A percentile compares a stretch with the other conserved stretches of the same genome.
Conservation (phyloP, 2,113 vertebrate species). For the Spilogale gracilis region DNA sequence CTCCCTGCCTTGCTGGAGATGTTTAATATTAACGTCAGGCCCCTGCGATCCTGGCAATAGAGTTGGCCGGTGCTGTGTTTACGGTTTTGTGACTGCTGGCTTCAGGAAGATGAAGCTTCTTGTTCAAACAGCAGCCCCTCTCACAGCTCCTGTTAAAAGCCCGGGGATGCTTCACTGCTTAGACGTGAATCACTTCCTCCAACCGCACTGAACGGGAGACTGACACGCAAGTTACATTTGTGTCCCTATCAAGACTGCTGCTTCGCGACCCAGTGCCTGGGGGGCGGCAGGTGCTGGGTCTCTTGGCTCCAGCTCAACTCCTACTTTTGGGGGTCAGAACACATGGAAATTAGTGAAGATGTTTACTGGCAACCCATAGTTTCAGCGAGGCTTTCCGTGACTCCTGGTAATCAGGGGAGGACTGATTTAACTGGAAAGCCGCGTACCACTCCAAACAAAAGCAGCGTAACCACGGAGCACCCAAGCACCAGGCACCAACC, state of each 20-base stretch:
- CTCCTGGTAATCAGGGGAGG: background rate
- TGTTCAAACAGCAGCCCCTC: slow-evolving; percentile 66
- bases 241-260: slow-evolving; percentile 31
- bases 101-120: slow-evolving; percentile 68
- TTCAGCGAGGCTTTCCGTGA: background rate
- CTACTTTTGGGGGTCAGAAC: background rate
- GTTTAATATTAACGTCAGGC: slow-evolving; percentile 85
- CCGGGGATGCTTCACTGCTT: background rate
- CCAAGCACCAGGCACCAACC: background rate
- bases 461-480: background rate
- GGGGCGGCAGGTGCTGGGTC: background rate
- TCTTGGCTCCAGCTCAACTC: background rate
- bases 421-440: background rate
- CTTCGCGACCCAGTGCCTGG: background rate
- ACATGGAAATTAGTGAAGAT: background rate
- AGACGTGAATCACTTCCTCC: slow-evolving; percentile 56
- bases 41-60: slow-evolving; percentile 66
- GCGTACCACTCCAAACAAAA: background rate
- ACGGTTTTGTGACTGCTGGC: slow-evolving; percentile 68
- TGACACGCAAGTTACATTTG: slow-evolving; percentile 59
- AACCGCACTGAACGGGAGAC: background rate
- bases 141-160: slow-evolving; percentile 5
- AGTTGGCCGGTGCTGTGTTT: slow-evolving; percentile 64
- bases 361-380: background rate
- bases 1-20: slow-evolving; percentile 75